Conservation (phyloP, 37 sponge, comb jelly and placozoan genomes). For the Bolinopsis microptera region DNA sequence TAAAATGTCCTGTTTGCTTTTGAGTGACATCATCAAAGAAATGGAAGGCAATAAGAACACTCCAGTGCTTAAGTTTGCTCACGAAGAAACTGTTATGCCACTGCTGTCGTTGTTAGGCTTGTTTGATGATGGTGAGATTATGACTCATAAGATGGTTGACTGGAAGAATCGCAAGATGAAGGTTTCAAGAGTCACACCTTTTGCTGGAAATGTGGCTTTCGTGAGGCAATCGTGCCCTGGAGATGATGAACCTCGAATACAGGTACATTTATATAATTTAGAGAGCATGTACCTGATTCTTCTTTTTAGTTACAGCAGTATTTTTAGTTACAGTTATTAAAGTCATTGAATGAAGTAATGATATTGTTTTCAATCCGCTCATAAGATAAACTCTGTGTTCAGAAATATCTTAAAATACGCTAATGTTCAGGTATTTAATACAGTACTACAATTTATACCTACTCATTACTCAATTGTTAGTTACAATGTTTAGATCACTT, state of each 20-base stretch:
- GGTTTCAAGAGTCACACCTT: neutral
- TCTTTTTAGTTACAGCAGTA: neutral
- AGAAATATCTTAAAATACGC: no score
- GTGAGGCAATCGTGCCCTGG: neutral
- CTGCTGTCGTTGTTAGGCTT: neutral
- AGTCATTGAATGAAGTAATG: no score
- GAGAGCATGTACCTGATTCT: neutral
- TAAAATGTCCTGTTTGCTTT: conserved; percentile 33
- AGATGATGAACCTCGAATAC: neutral
- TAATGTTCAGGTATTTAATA: no score
- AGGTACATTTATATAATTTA: neutral
- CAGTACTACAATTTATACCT: no score
- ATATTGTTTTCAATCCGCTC: no score
- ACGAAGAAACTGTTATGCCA: conserved; percentile 53
- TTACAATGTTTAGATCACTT: no score
- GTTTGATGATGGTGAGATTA: neutral
- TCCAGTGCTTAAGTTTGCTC: conserved; percentile 50
- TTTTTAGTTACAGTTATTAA: no score
- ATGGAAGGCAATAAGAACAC: neutral
- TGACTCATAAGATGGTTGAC: neutral
- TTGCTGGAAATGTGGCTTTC: conserved; percentile 52
- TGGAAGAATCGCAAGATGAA: neutral
- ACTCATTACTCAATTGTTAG: no score
- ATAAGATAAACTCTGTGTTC: no score
- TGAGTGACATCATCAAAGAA: neutral